Conservation (phyloP, 2,888 invertebrate genomes). For the Hartigia nigra region DNA sequence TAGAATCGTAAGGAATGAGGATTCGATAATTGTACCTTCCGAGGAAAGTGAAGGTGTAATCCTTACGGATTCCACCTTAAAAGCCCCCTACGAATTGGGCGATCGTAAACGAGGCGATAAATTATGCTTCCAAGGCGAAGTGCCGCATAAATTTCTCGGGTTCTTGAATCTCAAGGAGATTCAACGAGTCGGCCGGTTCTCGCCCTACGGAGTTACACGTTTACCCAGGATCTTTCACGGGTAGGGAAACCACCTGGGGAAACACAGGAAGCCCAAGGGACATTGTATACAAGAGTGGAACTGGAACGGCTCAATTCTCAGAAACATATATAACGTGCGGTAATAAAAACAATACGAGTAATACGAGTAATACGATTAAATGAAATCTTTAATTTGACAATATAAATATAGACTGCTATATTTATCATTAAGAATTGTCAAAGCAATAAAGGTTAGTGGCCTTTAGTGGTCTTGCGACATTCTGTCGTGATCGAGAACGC, state of each 20-base stretch:
- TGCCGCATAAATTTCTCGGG: neutral
- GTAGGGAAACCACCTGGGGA: neutral
- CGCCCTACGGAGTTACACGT: neutral
- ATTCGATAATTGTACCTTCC: neutral
- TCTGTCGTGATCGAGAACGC: neutral
- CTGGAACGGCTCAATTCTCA: neutral
- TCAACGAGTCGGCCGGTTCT: neutral
- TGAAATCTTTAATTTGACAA: neutral
- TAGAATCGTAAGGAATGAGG: neutral
- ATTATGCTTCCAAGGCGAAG: conserved; percentile 3
- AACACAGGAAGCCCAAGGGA: neutral
- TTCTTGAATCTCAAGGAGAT: conserved; percentile 3
- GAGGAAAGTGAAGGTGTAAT: neutral
- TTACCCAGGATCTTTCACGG: neutral
- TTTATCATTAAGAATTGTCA: neutral
- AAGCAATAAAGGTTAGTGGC: neutral
- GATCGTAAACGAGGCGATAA: conserved; percentile 3
- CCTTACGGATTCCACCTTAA: neutral
- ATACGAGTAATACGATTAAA: no score
- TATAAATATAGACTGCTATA: neutral
- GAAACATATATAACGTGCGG: neutral
- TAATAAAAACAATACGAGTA: neutral
- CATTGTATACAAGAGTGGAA: neutral
- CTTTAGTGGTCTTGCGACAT: neutral
- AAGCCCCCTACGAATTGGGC: neutral